These are phyloP conservation scores for Barypeithes pellucidus DNA, from an alignment of 2,888 invertebrate species.

Conservation along the genomic window DNA sequence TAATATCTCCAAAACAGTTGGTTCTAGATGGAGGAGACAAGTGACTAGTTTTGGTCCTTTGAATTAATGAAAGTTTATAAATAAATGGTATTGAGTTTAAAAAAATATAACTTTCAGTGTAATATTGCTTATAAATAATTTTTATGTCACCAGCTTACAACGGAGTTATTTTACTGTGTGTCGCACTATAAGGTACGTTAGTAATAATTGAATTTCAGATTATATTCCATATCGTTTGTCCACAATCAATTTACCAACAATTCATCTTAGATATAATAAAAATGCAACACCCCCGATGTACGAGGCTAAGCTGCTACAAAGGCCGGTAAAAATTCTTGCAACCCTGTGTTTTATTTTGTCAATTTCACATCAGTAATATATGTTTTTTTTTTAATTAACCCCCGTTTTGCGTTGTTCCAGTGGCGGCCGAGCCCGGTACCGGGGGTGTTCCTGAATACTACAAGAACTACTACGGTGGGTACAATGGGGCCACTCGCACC, in stretches of 20 bases:
- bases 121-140: too few relatives aligned
- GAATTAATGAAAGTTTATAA: too few relatives aligned
- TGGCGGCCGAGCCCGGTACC: slow-evolving; percentile 86
- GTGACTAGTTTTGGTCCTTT: too few relatives aligned
- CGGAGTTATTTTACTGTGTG: too few relatives aligned
- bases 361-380: slow-evolving; percentile 15
- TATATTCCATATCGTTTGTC: slow-evolving; percentile 45
- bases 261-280: slow-evolving; percentile 15
- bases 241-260: slow-evolving; percentile 30
- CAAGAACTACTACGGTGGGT: slow-evolving; percentile 86
- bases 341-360: slow-evolving; percentile 26
- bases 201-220: background rate
- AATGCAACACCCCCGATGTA: slow-evolving; percentile 68
- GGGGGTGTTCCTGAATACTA: slow-evolving; percentile 88
- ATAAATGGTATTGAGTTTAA: too few relatives aligned
- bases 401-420: slow-evolving; percentile 75
- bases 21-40: too few relatives aligned
- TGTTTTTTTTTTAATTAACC: slow-evolving; percentile 30
- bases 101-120: too few relatives aligned
- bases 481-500: slow-evolving; percentile 77
- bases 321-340: slow-evolving; percentile 57
- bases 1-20: too few relatives aligned
- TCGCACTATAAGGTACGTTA: background rate
- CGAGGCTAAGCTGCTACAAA: slow-evolving; percentile 70
- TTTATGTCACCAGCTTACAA: too few relatives aligned